Base-by-base conservation (phyloP, 2,888 invertebrate genomes). In the Slavum lentiscoides region DNA sequence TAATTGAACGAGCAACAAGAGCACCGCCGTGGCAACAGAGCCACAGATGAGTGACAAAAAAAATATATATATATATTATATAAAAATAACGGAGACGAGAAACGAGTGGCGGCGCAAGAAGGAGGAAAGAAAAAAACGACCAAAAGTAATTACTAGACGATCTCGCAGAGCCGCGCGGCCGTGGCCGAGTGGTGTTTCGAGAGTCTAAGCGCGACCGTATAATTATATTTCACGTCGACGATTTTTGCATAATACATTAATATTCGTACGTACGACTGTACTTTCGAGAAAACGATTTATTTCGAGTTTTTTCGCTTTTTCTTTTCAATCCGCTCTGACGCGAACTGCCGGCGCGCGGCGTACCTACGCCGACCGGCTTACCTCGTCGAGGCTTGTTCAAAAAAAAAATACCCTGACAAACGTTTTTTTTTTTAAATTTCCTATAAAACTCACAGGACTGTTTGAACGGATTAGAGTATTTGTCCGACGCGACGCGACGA, bases 141-240 rank as follows among this genome's bases (percentile, higher is more conserved):
- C 43, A 49, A 62, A 73, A 73, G 73, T 73, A 73, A 73, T 73
- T 73, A 62, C 73, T 62, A 73, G 73, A 23, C 62, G 43, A 59
- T 61, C 72, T 61, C 30, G 59, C 66, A 17, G 67, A 19, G n/a
- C 13, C 11, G 8, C 11, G 19, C 11, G 66, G 66, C 43, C 13
- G 43, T 30, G 6, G 39, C 13, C 39, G 66, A 67, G 66, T 43
- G 17, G 64, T 39, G 66, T 67, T 67, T 67, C 21, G n/a, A 67
- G 43, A 43, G 66, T 67, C 66, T 67, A 21, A 43, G 66, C n/a
- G 66, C 66, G 43, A 43, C 43, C 66, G 66, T 67, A 30, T 30
- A 67, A 67, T 67, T 67, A 67, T 67, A 55, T 67, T 43, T 67
- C 66, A 21, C 66, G 21, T 43, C n/a, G 64, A 37, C 62, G 62